phyloP scores from a whole-genome alignment of 2,797 vertebrate genomes.

The Coluber constrictor region DNA sequence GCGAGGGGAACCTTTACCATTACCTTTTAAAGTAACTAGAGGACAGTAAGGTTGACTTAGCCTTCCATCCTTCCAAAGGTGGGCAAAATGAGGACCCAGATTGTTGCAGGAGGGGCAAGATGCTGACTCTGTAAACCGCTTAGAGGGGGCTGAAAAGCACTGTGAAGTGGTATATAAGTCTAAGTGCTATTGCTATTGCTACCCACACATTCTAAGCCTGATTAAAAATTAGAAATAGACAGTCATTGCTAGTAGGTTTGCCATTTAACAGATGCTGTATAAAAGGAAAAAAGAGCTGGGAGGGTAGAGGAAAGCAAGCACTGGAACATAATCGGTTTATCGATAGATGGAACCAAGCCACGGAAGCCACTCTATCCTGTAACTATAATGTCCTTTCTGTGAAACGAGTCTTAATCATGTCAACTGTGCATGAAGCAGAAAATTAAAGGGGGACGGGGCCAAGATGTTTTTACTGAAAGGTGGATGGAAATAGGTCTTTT shows the following conservation, averaged over 20 bases:
- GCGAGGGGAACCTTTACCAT: no score
- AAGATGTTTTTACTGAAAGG: not conserved
- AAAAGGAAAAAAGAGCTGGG: not conserved
- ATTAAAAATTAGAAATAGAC: not conserved
- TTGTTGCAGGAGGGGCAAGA: no score
- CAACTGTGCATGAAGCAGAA: not conserved
- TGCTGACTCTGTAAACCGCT: no score
- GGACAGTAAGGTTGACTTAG: no score
- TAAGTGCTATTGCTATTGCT: no score
- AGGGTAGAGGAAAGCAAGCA: not conserved
- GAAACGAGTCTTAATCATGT: not conserved
- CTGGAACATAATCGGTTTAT: not conserved
- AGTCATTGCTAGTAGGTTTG: not conserved
- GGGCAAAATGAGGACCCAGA: no score
- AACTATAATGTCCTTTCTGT: not conserved
- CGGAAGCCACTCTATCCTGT: not conserved
- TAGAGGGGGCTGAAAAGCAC: no score
- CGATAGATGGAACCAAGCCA: no score
- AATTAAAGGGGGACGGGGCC: not conserved
- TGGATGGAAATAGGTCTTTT: not conserved
- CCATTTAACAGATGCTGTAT: not conserved
- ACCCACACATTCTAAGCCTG: not conserved
- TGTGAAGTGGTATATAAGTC: no score
- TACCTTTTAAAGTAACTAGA: no score
- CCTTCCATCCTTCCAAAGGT: no score